Conservation (phyloP, 2,113 vertebrate species). For the Pica pica region DNA sequence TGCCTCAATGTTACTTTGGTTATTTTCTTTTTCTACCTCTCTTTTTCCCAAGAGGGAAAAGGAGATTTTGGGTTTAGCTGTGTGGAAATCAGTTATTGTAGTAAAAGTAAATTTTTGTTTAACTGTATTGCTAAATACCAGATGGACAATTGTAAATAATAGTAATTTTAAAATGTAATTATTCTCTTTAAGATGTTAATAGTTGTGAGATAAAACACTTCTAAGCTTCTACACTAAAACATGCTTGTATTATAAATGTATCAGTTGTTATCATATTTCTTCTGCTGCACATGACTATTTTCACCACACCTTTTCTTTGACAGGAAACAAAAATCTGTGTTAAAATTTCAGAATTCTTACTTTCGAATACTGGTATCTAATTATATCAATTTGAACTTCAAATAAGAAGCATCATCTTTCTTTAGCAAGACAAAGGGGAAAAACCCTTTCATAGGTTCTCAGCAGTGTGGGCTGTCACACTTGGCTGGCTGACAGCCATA, state of each 20-base stretch:
- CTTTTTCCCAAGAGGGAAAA: background rate
- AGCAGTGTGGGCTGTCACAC: background rate
- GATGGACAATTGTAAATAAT: background rate
- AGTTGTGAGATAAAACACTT: background rate
- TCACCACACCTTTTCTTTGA: background rate
- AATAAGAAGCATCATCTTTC: background rate
- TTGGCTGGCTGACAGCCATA: constrained; percentile 35
- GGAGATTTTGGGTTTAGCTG: background rate
- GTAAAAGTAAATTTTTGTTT: background rate
- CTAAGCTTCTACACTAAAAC: background rate
- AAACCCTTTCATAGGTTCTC: background rate
- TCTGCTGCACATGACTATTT: background rate
- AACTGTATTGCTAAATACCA: background rate
- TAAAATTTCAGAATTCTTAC: background rate
- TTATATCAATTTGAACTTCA: background rate
- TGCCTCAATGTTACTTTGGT: background rate
- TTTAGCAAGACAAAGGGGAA: background rate
- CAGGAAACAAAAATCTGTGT: background rate
- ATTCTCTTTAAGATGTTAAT: background rate
- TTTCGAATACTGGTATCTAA: background rate
- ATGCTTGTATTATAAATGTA: background rate
- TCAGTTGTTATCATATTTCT: background rate
- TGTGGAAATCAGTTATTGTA: background rate
- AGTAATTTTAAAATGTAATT: background rate
- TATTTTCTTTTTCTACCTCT: background rate